phyloP scores from a whole-genome alignment of 2,888 invertebrate genomes.

The Caenorhabditis sp. region DNA sequence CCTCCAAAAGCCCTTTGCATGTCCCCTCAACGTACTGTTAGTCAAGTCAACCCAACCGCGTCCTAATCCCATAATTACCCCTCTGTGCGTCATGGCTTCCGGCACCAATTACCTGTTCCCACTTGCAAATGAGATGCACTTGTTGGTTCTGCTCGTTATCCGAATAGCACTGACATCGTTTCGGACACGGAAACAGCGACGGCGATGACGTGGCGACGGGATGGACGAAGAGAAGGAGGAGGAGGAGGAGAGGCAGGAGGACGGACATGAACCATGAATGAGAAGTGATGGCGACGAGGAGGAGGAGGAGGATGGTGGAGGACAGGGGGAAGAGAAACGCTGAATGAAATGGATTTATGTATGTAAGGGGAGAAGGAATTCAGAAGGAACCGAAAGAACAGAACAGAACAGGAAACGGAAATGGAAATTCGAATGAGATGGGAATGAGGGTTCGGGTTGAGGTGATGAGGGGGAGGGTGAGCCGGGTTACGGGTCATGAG shows the following conservation, averaged over 20 bases:
- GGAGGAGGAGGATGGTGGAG: neutral
- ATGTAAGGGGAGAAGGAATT: too few species aligned
- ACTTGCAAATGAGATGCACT: constrained; percentile 77
- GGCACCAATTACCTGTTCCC: constrained; percentile 72
- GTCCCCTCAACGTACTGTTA: constrained; percentile 32
- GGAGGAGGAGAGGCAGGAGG: constrained; percentile 19
- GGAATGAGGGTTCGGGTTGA: too few species aligned
- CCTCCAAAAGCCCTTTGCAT: neutral
- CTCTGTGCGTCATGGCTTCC: neutral
- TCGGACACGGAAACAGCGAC: constrained; percentile 66
- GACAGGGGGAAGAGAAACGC: constrained; percentile 1
- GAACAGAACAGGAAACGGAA: too few species aligned
- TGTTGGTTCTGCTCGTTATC: constrained; percentile 69
- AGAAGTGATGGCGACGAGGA: too few species aligned
- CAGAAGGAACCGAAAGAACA: too few species aligned
- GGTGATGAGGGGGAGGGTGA: too few species aligned
- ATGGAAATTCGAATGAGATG: too few species aligned
- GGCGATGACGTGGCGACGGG: constrained; percentile 16
- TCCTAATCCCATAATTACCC: constrained; percentile 35
- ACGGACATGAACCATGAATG: constrained; percentile 48
- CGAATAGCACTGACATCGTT: constrained; percentile 75
- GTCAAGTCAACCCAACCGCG: constrained; percentile 13
- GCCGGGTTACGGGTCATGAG: too few species aligned
- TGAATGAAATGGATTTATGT: neutral
- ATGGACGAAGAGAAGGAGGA: constrained; percentile 9